Conservation (phyloP, 2,888 invertebrate species). For the Oscheius sp. region DNA sequence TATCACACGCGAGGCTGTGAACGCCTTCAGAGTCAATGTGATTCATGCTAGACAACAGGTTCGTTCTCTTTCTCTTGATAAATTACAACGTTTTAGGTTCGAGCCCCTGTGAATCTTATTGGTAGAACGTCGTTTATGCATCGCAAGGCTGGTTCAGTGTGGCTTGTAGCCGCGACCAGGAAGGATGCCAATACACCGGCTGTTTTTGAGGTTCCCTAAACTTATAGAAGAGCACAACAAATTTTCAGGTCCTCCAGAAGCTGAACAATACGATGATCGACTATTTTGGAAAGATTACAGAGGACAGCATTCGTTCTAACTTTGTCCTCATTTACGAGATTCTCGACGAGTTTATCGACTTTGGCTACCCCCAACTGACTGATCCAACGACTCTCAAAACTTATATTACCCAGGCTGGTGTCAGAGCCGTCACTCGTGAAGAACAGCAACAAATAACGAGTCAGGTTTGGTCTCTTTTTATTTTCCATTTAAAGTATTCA, state of each 20-base stretch:
- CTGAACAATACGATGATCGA: slow-evolving; percentile 94
- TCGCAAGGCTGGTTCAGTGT: slow-evolving; percentile 97
- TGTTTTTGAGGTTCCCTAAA: slow-evolving; percentile 83
- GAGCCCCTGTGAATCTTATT: slow-evolving; percentile 98
- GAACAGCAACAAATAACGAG: slow-evolving; percentile 99
- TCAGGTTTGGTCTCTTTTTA: slow-evolving; percentile 74
- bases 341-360: slow-evolving; percentile 96
- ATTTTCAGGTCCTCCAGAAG: slow-evolving; percentile 88
- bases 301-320: slow-evolving; percentile 99
- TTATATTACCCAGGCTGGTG: slow-evolving; percentile 98
- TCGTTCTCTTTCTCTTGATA: not conserved
- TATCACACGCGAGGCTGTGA: slow-evolving; percentile 93
- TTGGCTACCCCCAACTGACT: slow-evolving; percentile 99
- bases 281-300: slow-evolving; percentile 96
- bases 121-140: slow-evolving; percentile 98
- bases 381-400: slow-evolving; percentile 99
- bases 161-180: slow-evolving; percentile 98
- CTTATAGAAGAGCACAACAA: not conserved
- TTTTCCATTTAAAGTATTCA: slow-evolving; percentile 74
- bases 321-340: slow-evolving; percentile 99
- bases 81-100: slow-evolving; percentile 78
- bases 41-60: slow-evolving; percentile 96
- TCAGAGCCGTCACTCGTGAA: slow-evolving; percentile 85
- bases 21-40: slow-evolving; percentile 98
- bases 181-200: slow-evolving; percentile 99